Evolutionary conservation across 1,140 invertebrate species (phyloP), one percentile per base, ranked within the genome.

Genomic region (Archivesica marissinica): DNA sequence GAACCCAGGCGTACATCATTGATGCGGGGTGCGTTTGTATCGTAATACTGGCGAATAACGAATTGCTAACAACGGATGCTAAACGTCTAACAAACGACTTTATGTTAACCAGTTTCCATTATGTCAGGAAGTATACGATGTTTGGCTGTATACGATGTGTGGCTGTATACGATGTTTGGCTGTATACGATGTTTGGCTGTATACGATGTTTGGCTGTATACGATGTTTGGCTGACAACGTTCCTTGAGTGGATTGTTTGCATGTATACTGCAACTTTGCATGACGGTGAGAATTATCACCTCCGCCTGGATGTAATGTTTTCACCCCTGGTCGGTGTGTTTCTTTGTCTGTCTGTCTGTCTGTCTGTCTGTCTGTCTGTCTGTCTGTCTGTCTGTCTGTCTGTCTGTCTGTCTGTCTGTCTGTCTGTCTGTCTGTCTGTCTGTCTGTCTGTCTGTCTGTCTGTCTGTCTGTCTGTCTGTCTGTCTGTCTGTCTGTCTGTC

Each of bases 341-440:
- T 50, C 11, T 50, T n/a, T 50, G 47, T 50, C 47, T 50, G 11
- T n/a, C 47, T 50, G n/a, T 50, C n/a, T 50, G 11, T 50, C 47
- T 50, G 47, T 50, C 47, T 50, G 47, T 50, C 47, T 50, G 47
- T 50, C 47, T 50, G 47, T 50, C 47, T 50, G 47, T 50, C 47
- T 50, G 47, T 50, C 47, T 50, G 47, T 50, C 47, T 50, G 47
- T 50, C 47, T 50, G 47, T 50, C 47, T 50, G 11, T 13, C n/a
- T 13, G 11, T 50, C 47, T 50, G 11, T 50, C 47, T 11, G 11
- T 50, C 11, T 50, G 11, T 50, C 47, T 50, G 47, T 50, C n/a
- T 50, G 11, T 50, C 11, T 50, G 47, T 50, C 47, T 50, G 11
- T 50, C 11, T 50, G 11, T 23, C 28, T 35, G 20, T 2, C 17